Evolutionary conservation across 2,797 vertebrate genomes (phyloP), one percentile per base, ranked within the genome.

Genomic region (Sebastes iracundus): DNA sequence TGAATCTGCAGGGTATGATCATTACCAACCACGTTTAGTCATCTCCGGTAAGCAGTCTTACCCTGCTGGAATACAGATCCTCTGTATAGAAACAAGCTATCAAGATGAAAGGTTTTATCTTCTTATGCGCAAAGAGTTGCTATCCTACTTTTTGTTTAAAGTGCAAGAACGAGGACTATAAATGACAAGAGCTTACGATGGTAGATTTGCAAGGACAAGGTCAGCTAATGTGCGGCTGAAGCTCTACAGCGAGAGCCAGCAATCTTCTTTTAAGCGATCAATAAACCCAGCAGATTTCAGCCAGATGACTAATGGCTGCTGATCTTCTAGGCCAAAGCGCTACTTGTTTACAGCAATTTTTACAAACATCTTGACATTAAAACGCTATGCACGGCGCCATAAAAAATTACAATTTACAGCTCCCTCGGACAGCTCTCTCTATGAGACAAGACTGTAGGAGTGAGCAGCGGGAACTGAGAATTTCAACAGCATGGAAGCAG

Each of bases 291-390:
- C 1, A 13, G 32, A 35, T 63, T 63, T 23, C 61, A 14, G 32
- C n/a, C 10, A 3, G 11, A 77, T 63, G 61, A 76, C 27, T 13
- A 66, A 82, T 60, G 28, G 32, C 28, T 30, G 38, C 56, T 53
- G 33, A 28, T 72, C 25, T n/a, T 72, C 65, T 16, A 8, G 2
- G 60, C 23, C 22, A 16, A 28, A 18, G 2, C 7, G 4, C n/a
- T 81, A 59, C 66, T 81, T 81, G 38, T 81, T 79, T 28, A 69
- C 33, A 55, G 56, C 42, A 60, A 20, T 79, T 77, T 69, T 72
- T 12, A 25, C 18, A 74, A 27, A 79, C 27, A 30, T 23, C 46
- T 25, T n/a, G 11, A 61, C 58, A 66, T 82, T 70, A 60, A 81
- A 80, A 79, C 46, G 23, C 14, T 32, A 49, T 30, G 52, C 63